Percentiles rank a stretch among this genome's conserved stretches.
These are phyloP conservation scores for Betta splendens DNA, from an alignment of 2,797 vertebrate species.

Conservation along the genomic window DNA sequence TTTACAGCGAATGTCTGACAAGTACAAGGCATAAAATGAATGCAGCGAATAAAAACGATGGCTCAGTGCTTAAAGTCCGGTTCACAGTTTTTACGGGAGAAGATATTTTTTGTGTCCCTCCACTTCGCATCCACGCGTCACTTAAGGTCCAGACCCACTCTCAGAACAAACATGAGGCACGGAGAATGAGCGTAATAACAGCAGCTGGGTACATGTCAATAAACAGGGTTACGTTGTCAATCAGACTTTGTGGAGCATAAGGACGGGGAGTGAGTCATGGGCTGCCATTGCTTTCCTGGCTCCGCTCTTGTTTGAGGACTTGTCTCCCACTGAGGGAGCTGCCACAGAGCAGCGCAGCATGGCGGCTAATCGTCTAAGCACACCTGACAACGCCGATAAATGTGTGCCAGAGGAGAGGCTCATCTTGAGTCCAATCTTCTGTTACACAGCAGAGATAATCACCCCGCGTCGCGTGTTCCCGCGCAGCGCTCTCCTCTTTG, in stretches of 20 bases:
- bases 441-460: constrained; percentile 67
- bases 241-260: constrained; percentile 56
- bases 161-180: constrained; percentile 41
- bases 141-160: no score
- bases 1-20: constrained; percentile 13
- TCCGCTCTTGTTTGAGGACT: constrained; percentile 55
- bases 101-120: no score
- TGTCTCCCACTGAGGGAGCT: constrained; percentile 58
- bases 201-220: constrained; percentile 39
- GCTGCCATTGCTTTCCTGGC: constrained; percentile 53
- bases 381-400: constrained; percentile 73
- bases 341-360: constrained; percentile 64
- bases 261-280: constrained; percentile 52
- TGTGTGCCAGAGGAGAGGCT: constrained; percentile 69
- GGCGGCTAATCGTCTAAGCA: constrained; percentile 72
- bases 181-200: constrained; percentile 46
- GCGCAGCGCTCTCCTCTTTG: constrained; percentile 3
- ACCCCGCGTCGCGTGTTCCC: constrained; percentile 34
- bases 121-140: no score
- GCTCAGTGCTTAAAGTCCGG: background rate
- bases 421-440: constrained; percentile 66
- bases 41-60: constrained; percentile 4
- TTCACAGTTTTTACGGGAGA: no score
- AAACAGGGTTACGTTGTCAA: constrained; percentile 50
- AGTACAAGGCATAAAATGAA: constrained; percentile 4